Evolutionary conservation across 2,113 vertebrate genomes (phyloP).

Genomic region (Choloepus hoffmanni): DNA sequence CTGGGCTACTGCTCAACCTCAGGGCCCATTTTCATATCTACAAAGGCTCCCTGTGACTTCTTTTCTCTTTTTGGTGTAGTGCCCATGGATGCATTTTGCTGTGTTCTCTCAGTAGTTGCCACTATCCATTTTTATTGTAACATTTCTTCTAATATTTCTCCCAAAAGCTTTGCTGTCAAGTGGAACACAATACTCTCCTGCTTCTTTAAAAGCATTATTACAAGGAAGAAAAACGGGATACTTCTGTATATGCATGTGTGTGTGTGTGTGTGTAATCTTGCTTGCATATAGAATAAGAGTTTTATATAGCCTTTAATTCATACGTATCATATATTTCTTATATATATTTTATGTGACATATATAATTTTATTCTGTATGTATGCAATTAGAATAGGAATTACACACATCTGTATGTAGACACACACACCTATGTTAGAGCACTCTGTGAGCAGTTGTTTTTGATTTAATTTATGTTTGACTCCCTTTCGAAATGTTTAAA

Average conservation of each 20-base stretch:
- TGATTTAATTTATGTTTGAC: constrained; percentile 11
- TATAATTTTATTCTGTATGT: too few species aligned
- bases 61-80: background rate
- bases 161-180: background rate
- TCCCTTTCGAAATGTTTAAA: background rate
- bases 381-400: background rate
- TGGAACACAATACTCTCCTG: background rate
- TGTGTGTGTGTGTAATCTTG: background rate
- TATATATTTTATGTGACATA: too few species aligned
- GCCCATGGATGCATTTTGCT: background rate
- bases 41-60: background rate
- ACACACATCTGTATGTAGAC: background rate
- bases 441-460: background rate
- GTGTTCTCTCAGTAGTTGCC: background rate
- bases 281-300: background rate
- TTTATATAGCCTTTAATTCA: too few species aligned
- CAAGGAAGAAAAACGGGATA: background rate
- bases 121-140: background rate
- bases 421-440: background rate
- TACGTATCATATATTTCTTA: too few species aligned
- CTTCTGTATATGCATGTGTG: background rate
- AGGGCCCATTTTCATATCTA: background rate
- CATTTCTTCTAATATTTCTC: background rate
- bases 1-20: background rate
- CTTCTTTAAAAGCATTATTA: background rate